Base-by-base conservation (phyloP, 1,140 invertebrate genomes). In the Lysiphlebus fabarum region DNA sequence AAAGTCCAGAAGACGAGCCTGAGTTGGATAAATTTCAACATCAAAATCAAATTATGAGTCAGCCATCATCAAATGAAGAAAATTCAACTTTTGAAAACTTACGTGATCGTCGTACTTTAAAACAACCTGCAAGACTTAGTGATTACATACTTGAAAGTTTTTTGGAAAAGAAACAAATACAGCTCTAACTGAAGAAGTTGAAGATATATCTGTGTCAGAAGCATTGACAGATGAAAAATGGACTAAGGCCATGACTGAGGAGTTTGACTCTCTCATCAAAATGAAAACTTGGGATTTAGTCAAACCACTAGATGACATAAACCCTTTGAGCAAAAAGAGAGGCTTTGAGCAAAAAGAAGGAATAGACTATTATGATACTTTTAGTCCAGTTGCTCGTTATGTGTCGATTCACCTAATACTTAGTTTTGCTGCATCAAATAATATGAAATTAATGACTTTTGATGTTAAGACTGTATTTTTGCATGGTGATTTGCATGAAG, bases 391-490 rank as follows among this genome's bases (percentile, higher is more conserved):
- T 26, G 53, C 53, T 34, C 8, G 53, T 8, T 9, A 43, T 42
- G 40, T 8, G 36, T 37, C 17, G 4, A 53, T 51, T 37, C 38
- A 26, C 14, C 33, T 58, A 17, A 12, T 51, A 11, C 37, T 44
- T 42, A 37, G 42, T n/a, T 41, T 33, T 38, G 44, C 49, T 10
- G 42, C 53, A 53, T 41, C 33, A 55, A 49, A 56, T 42, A 14
- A 57, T 8, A 63, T 60, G 17, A 5, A 63, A n/a, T 58, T 79
- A 10, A 12, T 64, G 7, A 77, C 79, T 60, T 67, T 78, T 58
- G 80, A 80, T 64, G 71, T 80, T 1, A 70, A 66, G 42, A 74
- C 70, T 9, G 75, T 71, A 1, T 80, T 77, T 64, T 62, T 80
- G 7, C 59, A 79, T 62, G 72, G 72, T 6, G 59, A 65, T 40